Evolutionary conservation across 2,797 vertebrate genomes (phyloP), one percentile per base, ranked within the genome.

Genomic region (Lacerta viridis): DNA sequence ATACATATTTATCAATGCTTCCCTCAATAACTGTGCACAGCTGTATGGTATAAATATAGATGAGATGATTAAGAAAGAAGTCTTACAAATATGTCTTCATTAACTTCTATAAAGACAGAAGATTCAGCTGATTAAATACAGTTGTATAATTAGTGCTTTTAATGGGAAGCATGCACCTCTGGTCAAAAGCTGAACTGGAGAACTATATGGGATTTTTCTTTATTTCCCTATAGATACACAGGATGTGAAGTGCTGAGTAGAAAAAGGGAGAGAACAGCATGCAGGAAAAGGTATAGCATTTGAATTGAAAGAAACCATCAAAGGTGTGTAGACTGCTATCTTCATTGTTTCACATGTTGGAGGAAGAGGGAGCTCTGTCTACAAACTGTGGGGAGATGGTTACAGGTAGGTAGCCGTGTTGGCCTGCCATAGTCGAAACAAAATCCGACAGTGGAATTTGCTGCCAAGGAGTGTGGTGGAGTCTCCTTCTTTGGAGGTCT

Each of bases 31-130:
- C 89, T 72, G 41, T 83, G 90, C 91, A 90, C 36, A 91, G 87
- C 89, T 89, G 92, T 55, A 61, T 83, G 66, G 59, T 39, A 74
- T 20, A 91, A 92, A 91, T 93, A 89, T 90, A 91, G 87, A 93
- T 78, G 91, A 93, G 92, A 83, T 94, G 92, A 91, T 92, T 94
- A 92, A 87, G 64, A 83, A 89, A 94, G 92, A 91, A 92, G 89
- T 87, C 90, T 91, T 89, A 85, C 80, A 94, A 94, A 94, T 84
- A 90, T 92, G 90, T 92, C 94, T 94, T 93, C 91, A 90, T 41
- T 93, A 95, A 93, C 90, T 92, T 89, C 86, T 94, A 92, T 90
- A 88, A 95, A 95, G 93, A 84, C 92, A 94, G 92, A 93, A 93
- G 92, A 89, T 92, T 89, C 87, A 87, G 87, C 90, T 92, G 94